phyloP scores from a whole-genome alignment of 2,113 vertebrate genomes.

The Gadus macrocephalus region DNA sequence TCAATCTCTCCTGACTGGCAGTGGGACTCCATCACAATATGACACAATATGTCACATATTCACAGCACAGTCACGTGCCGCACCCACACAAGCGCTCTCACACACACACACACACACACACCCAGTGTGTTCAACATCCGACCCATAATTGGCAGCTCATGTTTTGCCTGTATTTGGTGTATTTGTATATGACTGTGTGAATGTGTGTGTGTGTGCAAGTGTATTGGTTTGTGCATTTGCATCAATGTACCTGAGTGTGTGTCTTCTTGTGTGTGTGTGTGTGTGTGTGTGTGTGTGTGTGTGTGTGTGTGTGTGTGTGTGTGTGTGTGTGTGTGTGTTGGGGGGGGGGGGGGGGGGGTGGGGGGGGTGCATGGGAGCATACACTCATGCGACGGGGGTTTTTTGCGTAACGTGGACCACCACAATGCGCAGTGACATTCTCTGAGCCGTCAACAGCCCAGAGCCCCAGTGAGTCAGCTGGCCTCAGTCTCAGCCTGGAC shows the following conservation, averaged over 20 bases:
- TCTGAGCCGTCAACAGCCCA: conserved; percentile 48
- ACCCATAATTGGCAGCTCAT: no score
- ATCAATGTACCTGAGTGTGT: conserved; percentile 7
- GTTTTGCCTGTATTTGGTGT: no score
- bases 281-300: background rate
- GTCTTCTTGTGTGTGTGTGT: background rate
- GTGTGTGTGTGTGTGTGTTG: background rate
- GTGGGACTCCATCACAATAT: conserved; percentile 17
- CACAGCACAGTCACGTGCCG: no score
- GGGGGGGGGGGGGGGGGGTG: no score
- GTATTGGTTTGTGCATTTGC: background rate
- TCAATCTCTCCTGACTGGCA: conserved; percentile 1
- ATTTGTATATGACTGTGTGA: no score
- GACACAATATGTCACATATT: conserved; percentile 11
- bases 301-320: background rate
- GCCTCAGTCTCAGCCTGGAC: conserved; percentile 35
- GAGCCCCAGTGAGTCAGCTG: conserved; percentile 58
- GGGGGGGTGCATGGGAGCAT: no score
- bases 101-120: no score
- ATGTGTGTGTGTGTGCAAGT: no score
- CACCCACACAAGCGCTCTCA: no score
- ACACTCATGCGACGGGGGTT: no score
- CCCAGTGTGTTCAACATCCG: no score
- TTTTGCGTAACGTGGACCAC: conserved; percentile 26
- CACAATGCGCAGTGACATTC: conserved; percentile 65